These are phyloP conservation scores for Oxyura jamaicensis DNA, from an alignment of 2,113 vertebrate species.

Conservation along the genomic window DNA sequence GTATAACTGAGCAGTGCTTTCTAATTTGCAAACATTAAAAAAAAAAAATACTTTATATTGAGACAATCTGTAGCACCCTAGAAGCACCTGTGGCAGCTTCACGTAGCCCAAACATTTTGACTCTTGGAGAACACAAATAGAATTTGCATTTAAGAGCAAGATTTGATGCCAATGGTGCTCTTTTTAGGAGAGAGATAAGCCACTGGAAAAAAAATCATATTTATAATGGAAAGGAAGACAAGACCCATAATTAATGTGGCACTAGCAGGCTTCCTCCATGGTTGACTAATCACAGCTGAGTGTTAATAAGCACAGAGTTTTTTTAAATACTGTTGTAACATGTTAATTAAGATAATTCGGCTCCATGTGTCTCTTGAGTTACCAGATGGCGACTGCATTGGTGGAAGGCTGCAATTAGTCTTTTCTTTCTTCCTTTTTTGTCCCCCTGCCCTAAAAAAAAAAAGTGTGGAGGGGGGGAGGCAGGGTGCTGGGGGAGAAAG, in stretches of 20 bases:
- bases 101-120: slow-evolving; percentile 30
- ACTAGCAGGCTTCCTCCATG: slow-evolving; percentile 44
- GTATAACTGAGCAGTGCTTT: neutral
- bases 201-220: neutral
- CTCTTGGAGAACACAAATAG: slow-evolving; percentile 8
- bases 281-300: slow-evolving; percentile 66
- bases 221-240: slow-evolving; percentile 58
- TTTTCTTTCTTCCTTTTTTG: slow-evolving; percentile 71
- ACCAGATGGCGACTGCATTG: slow-evolving; percentile 79
- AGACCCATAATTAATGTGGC: slow-evolving; percentile 60
- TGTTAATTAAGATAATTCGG: slow-evolving; percentile 82
- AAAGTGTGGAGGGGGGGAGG: neutral
- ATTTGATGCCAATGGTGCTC: slow-evolving; percentile 4
- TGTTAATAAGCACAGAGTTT: slow-evolving; percentile 68
- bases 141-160: slow-evolving; percentile 24
- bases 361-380: slow-evolving; percentile 73
- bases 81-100: neutral
- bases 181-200: slow-evolving; percentile 25
- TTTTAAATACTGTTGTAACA: slow-evolving; percentile 73
- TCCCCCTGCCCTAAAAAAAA: neutral
- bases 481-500: neutral
- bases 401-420: slow-evolving; percentile 78
- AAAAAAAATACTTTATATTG: neutral
- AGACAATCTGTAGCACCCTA: neutral
- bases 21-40: neutral